phyloP scores from a whole-genome alignment of 2,113 vertebrate genomes.

The Dendropsophus ebraccatus region DNA sequence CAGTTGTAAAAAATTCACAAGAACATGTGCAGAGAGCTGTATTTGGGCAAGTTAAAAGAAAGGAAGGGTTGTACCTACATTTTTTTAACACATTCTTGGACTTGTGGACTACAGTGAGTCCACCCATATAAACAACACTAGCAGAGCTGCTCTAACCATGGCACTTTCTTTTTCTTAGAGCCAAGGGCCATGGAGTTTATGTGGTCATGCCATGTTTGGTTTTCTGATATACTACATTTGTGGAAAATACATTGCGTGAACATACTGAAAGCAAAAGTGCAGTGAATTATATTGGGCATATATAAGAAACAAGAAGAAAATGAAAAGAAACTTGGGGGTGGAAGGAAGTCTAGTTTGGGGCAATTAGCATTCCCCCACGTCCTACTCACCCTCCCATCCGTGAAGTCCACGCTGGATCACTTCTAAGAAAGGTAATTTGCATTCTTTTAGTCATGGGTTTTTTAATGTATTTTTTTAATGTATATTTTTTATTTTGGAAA shows the following conservation, averaged over 20 bases:
- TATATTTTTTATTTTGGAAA: background rate
- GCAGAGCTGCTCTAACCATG: no score
- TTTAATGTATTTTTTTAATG: background rate
- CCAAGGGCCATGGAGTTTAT: no score
- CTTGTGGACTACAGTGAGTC: background rate
- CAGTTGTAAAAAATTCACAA: no score
- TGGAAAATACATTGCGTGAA: no score
- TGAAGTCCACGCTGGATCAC: background rate
- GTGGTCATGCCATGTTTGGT: no score
- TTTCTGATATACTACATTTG: no score
- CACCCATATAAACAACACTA: no score
- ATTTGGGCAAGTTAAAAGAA: background rate
- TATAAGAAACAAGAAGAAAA: background rate
- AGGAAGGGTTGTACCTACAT: background rate
- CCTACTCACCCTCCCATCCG: background rate
- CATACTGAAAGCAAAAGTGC: background rate
- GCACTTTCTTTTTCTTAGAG: no score
- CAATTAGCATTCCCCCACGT: background rate
- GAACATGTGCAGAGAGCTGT: background rate
- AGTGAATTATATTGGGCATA: background rate
- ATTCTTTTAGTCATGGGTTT: background rate
- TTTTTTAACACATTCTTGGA: no score
- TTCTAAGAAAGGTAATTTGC: background rate
- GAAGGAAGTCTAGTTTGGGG: background rate
- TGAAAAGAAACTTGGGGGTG: background rate